phyloP scores from a whole-genome alignment of 1,140 invertebrate genomes.

The Anadara kagoshimensis region DNA sequence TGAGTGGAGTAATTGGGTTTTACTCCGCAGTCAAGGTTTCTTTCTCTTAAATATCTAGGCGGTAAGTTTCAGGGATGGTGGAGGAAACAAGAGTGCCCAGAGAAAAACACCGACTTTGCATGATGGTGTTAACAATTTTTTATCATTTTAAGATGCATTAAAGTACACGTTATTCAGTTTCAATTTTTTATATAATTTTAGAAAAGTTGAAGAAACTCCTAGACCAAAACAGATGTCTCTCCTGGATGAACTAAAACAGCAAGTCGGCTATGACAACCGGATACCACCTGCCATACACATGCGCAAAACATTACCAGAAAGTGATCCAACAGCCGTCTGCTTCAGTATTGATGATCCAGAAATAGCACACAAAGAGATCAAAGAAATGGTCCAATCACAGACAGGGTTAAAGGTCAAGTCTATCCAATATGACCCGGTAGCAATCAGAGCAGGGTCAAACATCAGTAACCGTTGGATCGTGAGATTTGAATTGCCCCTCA shows the following conservation, averaged over 20 bases:
- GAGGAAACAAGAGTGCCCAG: no score
- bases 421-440: constrained; percentile 22
- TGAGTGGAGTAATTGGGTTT: no score
- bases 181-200: no score
- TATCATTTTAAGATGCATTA: no score
- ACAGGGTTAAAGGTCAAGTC: constrained; percentile 19
- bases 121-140: no score
- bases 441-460: constrained; percentile 11
- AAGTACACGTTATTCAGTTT: no score
- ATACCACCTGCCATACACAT: constrained; percentile 28
- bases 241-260: constrained; percentile 21
- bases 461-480: constrained; percentile 20
- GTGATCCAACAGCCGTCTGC: constrained; percentile 22
- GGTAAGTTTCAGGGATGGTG: no score
- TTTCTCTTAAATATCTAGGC: no score
- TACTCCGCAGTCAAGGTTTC: no score
- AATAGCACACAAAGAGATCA: constrained; percentile 7
- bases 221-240: neutral
- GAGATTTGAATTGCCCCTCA: constrained; percentile 2
- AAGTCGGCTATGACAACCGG: constrained; percentile 18
- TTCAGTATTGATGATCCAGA: constrained; percentile 15
- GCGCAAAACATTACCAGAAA: constrained; percentile 1
- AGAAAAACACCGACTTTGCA: no score
- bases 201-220: no score
- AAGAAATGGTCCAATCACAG: constrained; percentile 8